Conservation (phyloP, 2,113 vertebrate genomes). For the Halcyon senegalensis region DNA sequence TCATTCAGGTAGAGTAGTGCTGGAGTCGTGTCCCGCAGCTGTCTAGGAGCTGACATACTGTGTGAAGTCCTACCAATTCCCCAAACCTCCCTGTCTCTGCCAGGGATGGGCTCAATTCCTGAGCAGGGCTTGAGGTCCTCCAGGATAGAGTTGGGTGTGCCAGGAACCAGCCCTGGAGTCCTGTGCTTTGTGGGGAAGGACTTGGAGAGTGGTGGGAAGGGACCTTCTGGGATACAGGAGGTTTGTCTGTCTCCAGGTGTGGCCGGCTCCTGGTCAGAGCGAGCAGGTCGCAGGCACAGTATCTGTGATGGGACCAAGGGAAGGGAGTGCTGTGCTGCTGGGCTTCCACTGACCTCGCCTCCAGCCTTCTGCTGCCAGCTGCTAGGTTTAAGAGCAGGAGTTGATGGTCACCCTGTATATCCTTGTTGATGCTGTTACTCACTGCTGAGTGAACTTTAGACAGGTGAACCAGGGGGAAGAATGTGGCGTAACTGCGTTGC, state of each 20-base stretch:
- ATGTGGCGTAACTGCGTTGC: not conserved
- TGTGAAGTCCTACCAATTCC: not conserved
- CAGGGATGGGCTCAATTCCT: not conserved
- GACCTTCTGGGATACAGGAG: fast-evolving
- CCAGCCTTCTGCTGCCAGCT: not conserved
- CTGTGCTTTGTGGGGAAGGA: not conserved
- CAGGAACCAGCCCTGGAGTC: not conserved
- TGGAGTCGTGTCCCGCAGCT: not conserved
- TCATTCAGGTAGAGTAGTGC: not conserved
- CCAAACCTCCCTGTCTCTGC: not conserved
- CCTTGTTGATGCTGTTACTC: not conserved
- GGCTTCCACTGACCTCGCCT: not conserved
- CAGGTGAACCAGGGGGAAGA: not conserved
- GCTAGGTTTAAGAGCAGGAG: not conserved
- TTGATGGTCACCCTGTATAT: fast-evolving
- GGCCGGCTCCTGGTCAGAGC: not conserved
- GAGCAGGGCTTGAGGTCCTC: not conserved
- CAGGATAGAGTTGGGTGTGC: not conserved
- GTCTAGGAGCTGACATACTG: not conserved
- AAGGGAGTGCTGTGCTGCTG: not conserved
- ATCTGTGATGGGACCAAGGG: fast-evolving
- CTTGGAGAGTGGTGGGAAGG: not conserved
- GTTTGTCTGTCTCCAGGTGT: not conserved
- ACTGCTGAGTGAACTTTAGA: not conserved
- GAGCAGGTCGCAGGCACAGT: not conserved